phyloP scores from a whole-genome alignment of 2,888 invertebrate species.

The Drosophila mimetica region DNA sequence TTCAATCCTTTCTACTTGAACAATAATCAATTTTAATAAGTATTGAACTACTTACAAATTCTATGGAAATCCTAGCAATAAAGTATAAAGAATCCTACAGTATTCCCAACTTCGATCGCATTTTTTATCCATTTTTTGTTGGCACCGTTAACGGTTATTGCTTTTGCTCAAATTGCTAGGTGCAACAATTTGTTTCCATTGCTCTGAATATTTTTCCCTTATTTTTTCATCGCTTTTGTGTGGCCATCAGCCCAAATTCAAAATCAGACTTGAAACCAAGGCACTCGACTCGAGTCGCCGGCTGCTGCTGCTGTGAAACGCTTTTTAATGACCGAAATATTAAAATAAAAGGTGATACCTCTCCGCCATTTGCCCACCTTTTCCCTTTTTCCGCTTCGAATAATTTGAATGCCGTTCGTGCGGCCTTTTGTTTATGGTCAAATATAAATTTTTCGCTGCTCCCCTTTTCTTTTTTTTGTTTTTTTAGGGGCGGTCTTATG shows the following conservation, averaged over 20 bases:
- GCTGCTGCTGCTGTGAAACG: conserved; percentile 52
- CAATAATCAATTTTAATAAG: too few relatives aligned
- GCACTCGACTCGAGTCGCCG: conserved; percentile 10
- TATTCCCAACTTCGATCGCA: background rate
- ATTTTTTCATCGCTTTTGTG: conserved; percentile 30
- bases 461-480: conserved; percentile 16
- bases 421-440: conserved; percentile 66
- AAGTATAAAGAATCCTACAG: background rate
- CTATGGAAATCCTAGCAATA: too few relatives aligned
- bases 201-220: conserved; percentile 47
- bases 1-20: too few relatives aligned
- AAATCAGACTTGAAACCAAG: conserved; percentile 36
- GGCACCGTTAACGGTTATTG: conserved; percentile 67
- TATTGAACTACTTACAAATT: too few relatives aligned
- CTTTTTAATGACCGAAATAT: conserved; percentile 73
- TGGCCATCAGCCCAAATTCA: conserved; percentile 46
- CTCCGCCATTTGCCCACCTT: conserved; percentile 30
- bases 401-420: conserved; percentile 29
- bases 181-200: conserved; percentile 60
- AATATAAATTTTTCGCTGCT: conserved; percentile 24
- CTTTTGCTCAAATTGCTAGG: conserved; percentile 42
- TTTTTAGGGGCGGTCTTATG: conserved; percentile 57
- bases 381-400: conserved; percentile 21
- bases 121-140: background rate
- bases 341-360: conserved; percentile 73